Evolutionary conservation across 2,797 vertebrate genomes (phyloP).

Genomic region (Pampus argenteus): DNA sequence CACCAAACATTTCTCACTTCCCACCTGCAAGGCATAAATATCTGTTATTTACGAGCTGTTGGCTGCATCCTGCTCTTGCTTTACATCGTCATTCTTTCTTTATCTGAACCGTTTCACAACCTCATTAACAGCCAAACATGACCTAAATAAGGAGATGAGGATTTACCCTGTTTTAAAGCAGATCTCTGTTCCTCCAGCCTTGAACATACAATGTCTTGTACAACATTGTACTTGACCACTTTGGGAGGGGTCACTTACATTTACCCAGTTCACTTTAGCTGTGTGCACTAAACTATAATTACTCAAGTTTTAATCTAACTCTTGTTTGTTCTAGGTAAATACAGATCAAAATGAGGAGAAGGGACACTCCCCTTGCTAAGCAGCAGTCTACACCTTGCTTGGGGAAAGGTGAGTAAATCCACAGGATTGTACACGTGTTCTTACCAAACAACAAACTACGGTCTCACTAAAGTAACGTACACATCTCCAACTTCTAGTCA

Average conservation of each 20-base stretch:
- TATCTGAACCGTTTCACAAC: not conserved
- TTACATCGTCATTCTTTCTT: not conserved
- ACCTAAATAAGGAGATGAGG: not conserved
- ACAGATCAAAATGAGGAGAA: constrained; percentile 70
- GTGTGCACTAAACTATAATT: not conserved
- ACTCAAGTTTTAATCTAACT: not conserved
- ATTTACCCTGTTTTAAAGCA: not conserved
- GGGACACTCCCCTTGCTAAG: constrained; percentile 68
- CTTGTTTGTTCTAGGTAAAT: constrained; percentile 26
- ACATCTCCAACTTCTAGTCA: not conserved
- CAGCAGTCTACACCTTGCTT: constrained; percentile 76
- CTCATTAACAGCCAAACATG: not conserved
- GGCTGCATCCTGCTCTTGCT: not conserved
- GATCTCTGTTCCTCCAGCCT: not conserved
- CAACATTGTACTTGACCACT: not conserved
- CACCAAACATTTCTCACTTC: not conserved
- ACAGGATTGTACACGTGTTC: not conserved
- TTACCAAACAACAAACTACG: not conserved
- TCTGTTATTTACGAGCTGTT: constrained; percentile 6
- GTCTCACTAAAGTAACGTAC: not conserved
- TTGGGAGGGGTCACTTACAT: too few species aligned
- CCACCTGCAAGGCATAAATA: constrained; percentile 17
- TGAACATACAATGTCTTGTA: not conserved
- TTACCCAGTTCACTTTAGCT: not conserved
- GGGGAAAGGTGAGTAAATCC: constrained; percentile 73